Evolutionary conservation across 1,140 invertebrate genomes (phyloP).

Genomic region (Lutraria rhynchaena): DNA sequence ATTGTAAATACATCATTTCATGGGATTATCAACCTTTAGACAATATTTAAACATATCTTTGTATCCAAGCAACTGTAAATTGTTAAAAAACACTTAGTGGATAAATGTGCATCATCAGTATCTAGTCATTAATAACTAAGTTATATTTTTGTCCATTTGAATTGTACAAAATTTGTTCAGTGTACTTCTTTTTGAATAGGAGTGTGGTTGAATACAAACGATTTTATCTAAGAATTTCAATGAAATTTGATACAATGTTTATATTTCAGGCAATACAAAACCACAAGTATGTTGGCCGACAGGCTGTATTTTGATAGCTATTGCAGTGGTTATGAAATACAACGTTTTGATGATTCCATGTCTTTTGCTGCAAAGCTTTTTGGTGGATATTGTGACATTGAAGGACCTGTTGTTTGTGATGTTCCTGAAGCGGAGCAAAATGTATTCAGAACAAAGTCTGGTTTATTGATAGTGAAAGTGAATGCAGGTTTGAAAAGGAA

Average conservation of each 20-base stretch:
- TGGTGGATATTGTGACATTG: conserved; percentile 8
- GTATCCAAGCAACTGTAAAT: too few species aligned
- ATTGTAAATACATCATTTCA: too few species aligned
- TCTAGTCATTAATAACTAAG: too few species aligned
- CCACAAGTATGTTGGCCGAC: background rate
- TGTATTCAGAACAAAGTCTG: conserved; percentile 9
- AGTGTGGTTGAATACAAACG: too few species aligned
- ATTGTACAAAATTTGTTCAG: too few species aligned
- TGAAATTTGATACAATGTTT: background rate
- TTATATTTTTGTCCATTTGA: too few species aligned
- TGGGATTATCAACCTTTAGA: too few species aligned
- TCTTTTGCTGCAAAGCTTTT: background rate
- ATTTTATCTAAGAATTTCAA: too few species aligned
- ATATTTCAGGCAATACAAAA: conserved; percentile 6
- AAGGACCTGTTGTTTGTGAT: conserved; percentile 8
- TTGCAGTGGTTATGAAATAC: background rate
- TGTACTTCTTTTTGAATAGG: too few species aligned
- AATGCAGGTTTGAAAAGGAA: conserved; percentile 13
- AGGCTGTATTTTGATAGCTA: background rate
- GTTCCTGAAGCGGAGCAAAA: background rate
- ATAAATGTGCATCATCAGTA: too few species aligned
- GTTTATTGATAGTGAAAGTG: background rate
- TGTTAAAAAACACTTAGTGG: too few species aligned
- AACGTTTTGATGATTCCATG: background rate
- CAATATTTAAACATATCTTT: too few species aligned